A percentile compares a stretch with the other conserved stretches of the same genome.
phyloP scores from a whole-genome alignment of 2,113 vertebrate genomes.

The Ceuthmochares aereus region DNA sequence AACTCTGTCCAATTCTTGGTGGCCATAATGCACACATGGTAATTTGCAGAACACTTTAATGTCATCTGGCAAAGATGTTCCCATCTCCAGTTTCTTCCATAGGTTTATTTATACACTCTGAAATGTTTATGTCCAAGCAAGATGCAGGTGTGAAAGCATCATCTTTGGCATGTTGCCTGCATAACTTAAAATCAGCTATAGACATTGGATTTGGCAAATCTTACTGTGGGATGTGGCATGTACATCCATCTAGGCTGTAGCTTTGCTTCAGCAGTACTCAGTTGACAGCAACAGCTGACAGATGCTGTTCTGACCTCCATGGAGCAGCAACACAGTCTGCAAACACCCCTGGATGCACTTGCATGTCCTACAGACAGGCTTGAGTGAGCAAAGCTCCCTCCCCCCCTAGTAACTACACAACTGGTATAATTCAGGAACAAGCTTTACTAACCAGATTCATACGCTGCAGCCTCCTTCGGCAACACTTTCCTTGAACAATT shows the following conservation, averaged over 20 bases:
- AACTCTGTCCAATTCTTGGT: background rate
- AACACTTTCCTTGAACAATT: background rate
- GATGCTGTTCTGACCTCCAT: background rate
- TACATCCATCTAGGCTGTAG: background rate
- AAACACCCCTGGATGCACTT: background rate
- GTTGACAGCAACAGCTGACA: accelerated
- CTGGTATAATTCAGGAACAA: background rate
- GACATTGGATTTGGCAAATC: background rate
- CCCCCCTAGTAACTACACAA: background rate
- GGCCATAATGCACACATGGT: background rate
- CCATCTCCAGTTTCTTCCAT: background rate
- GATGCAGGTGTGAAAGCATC: background rate
- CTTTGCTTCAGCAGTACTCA: background rate
- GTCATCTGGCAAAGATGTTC: background rate
- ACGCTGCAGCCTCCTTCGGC: background rate
- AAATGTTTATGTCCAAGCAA: background rate
- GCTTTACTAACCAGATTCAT: background rate
- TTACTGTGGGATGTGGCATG: background rate
- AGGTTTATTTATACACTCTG: background rate
- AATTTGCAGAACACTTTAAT: background rate
- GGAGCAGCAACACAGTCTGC: background rate
- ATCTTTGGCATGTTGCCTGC: background rate
- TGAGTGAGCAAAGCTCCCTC: background rate
- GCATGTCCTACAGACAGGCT: background rate
- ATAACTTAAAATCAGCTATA: background rate